phyloP scores from a whole-genome alignment of 2,888 invertebrate species.

The Drosophila tripunctata region DNA sequence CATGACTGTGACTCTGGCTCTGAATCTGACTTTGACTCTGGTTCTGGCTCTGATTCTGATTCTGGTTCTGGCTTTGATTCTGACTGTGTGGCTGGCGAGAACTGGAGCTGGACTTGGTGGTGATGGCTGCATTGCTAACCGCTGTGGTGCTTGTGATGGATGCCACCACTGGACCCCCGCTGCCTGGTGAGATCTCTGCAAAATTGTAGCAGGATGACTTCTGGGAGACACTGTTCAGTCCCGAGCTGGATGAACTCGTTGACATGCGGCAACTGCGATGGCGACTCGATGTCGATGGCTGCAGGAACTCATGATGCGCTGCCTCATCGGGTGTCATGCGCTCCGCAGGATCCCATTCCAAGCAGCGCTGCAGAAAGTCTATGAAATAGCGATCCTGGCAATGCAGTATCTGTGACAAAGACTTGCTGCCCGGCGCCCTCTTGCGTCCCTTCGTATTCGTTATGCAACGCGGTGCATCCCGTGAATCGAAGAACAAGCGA shows the following conservation, averaged over 20 bases:
- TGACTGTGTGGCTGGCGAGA: slow-evolving; percentile 48
- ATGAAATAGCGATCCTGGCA: slow-evolving; percentile 95
- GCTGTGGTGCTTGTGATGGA: slow-evolving; percentile 79
- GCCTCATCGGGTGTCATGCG: slow-evolving; percentile 97
- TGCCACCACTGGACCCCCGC: slow-evolving; percentile 73
- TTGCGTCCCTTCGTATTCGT: slow-evolving; percentile 97
- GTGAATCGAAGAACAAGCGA: slow-evolving; percentile 93
- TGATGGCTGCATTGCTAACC: slow-evolving; percentile 81
- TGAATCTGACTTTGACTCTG: slow-evolving; percentile 51
- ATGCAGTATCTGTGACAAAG: slow-evolving; percentile 91
- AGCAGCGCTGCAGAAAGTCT: slow-evolving; percentile 94
- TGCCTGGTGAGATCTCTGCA: slow-evolving; percentile 80
- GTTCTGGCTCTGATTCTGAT: slow-evolving; percentile 56
- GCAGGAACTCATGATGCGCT: slow-evolving; percentile 93
- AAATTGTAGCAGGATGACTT: slow-evolving; percentile 82
- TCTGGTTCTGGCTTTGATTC: slow-evolving; percentile 50
- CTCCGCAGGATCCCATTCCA: slow-evolving; percentile 97
- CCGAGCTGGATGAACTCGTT: slow-evolving; percentile 81
- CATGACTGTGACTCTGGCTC: slow-evolving; percentile 57
- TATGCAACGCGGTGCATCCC: slow-evolving; percentile 94
- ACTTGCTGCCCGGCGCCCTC: slow-evolving; percentile 93
- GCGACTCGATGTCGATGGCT: slow-evolving; percentile 85
- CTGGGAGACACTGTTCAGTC: slow-evolving; percentile 81
- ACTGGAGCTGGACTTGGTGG: slow-evolving; percentile 68
- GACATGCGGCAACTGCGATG: slow-evolving; percentile 83